These are phyloP conservation scores for Ceratina japonica DNA, from an alignment of 1,140 invertebrate species.

Conservation along the genomic window DNA sequence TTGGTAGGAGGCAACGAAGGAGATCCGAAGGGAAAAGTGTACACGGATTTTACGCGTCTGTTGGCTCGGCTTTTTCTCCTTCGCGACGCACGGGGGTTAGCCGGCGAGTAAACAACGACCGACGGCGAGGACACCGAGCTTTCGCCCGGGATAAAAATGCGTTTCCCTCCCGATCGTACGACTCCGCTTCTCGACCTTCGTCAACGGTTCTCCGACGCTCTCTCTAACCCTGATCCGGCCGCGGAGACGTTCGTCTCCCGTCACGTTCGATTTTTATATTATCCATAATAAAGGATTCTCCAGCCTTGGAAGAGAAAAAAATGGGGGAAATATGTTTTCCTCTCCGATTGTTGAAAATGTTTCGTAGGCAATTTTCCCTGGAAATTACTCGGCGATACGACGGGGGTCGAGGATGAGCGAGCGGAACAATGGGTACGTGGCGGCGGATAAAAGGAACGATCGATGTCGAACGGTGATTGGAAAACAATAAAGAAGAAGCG, in stretches of 20 bases:
- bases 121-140: neutral
- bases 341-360: conserved; percentile 6
- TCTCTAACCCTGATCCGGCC: neutral
- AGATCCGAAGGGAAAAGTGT: neutral
- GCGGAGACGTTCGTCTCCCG: neutral
- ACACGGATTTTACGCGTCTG: conserved; percentile 28
- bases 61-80: conserved; percentile 5
- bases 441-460: conserved; percentile 35
- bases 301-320: neutral
- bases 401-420: neutral
- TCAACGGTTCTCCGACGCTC: neutral
- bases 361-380: conserved; percentile 33
- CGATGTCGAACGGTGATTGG: conserved; percentile 46
- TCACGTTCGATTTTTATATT: conserved; percentile 62
- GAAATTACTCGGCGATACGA: conserved; percentile 13
- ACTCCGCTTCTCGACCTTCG: neutral
- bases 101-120: conserved; percentile 29
- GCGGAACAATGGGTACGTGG: conserved; percentile 26
- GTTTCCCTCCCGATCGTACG: conserved; percentile 14
- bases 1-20: neutral
- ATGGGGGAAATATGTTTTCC: neutral
- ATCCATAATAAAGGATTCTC: conserved; percentile 64
- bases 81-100: neutral
- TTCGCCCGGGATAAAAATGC: conserved; percentile 34
- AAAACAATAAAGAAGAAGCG: conserved; percentile 47